Evolutionary conservation across 1,140 invertebrate genomes (phyloP), one percentile per base, ranked within the genome.

Genomic region (Uloborus diversus): DNA sequence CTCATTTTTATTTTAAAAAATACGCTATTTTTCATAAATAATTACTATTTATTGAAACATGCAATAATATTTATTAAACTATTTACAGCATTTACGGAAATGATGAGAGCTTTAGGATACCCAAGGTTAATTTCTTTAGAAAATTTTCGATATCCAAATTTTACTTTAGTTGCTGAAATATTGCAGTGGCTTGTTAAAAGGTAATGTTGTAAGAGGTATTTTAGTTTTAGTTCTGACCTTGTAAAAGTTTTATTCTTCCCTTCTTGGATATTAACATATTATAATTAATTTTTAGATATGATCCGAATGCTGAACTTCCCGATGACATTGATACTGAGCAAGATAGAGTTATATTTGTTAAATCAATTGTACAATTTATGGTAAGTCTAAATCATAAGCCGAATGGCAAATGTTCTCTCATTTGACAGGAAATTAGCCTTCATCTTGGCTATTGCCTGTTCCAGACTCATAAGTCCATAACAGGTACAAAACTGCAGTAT

Each of bases 31-130:
- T 33, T 53, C 23, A 47, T 47, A 28, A 42, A 64, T 65, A 14
- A 56, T 20, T 80, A 56, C 42, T 59, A 27, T 59, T 20, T 59
- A 20, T 23, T 20, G 17, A 23, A 20, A 27, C 23, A 20, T 59
- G 28, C 23, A 20, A 7, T 25, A 37, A 65, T 65, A 9, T 37
- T 27, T n/a, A 25, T 37, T 57, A 80, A 76, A 70, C 79, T 47
- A 47, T 81, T 83, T 83, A 47, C 82, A 99, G 97, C 98, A 91
- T 94, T 99, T 85, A 95, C 94, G 27, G 97, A 99, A 89, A 96
- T 96, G 87, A 93, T 99, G 88, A 91, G 96, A 75, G 91, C 94
- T 4, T 88, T 99, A 17, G 96, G 96, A 0, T 99, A 96, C 88
- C 93, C 92, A 0, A 90, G 93, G 7, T 87, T 95, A 4, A 93